Percentiles rank a stretch among this genome's conserved stretches.
Evolutionary conservation across 1,140 invertebrate genomes (phyloP).

Genomic region (Tetramorium alpestre): DNA sequence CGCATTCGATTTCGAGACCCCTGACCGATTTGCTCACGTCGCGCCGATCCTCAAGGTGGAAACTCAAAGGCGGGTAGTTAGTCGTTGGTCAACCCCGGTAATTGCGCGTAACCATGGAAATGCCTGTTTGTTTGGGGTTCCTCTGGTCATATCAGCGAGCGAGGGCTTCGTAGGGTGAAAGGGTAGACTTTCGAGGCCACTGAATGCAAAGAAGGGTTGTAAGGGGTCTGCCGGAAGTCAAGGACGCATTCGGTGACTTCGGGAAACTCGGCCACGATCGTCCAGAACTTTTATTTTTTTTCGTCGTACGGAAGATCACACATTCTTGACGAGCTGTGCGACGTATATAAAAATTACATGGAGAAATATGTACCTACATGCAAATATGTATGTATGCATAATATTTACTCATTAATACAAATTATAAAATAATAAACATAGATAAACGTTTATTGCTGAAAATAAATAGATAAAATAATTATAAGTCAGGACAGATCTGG

Average conservation of each 20-base stretch:
- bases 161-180: slow-evolving; percentile 67
- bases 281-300: slow-evolving; percentile 9
- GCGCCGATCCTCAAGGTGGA: slow-evolving; percentile 73
- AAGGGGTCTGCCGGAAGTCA: slow-evolving; percentile 76
- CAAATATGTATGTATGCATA: background rate
- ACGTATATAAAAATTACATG: background rate
- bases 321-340: no score
- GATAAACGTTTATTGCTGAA: background rate
- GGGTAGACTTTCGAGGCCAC: slow-evolving; percentile 73
- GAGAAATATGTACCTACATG: background rate
- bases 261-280: slow-evolving; percentile 70
- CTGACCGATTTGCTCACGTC: slow-evolving; percentile 71
- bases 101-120: slow-evolving; percentile 82
- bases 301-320: background rate
- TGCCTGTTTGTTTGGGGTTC: slow-evolving; percentile 79
- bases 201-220: slow-evolving; percentile 79
- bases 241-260: slow-evolving; percentile 75
- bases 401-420: background rate
- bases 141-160: slow-evolving; percentile 66
- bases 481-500: background rate
- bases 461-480: background rate
- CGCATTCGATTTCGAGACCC: slow-evolving; percentile 68
- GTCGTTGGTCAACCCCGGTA: slow-evolving; percentile 76
- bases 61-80: slow-evolving; percentile 75
- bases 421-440: background rate